Evolutionary conservation across 2,888 invertebrate species (phyloP).

Genomic region (Tenthredo scrophulariae): DNA sequence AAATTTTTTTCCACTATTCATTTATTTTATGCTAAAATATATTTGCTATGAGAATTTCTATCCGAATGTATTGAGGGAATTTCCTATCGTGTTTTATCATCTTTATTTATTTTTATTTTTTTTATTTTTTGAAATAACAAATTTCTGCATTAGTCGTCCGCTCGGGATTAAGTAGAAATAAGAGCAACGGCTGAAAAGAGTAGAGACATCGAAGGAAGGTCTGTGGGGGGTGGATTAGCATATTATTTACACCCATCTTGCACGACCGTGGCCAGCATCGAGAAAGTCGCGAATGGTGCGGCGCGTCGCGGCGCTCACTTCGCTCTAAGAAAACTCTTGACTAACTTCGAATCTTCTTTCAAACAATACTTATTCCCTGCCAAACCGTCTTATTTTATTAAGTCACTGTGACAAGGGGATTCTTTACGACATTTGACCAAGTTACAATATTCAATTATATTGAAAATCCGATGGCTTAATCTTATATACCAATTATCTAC

Average conservation of each 20-base stretch:
- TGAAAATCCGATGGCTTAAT: background rate
- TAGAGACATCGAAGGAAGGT: constrained; percentile 15
- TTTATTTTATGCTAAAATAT: background rate
- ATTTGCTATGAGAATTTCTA: background rate
- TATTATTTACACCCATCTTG: constrained; percentile 52
- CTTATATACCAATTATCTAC: background rate
- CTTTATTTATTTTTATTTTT: background rate
- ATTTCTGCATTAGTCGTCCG: constrained; percentile 36
- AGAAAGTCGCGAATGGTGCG: constrained; percentile 29
- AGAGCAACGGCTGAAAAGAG: constrained; percentile 25
- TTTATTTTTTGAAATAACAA: constrained; percentile 13
- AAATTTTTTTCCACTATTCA: background rate
- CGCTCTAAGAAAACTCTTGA: constrained; percentile 24
- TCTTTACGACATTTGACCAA: background rate
- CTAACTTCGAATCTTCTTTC: constrained; percentile 52
- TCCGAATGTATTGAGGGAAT: background rate
- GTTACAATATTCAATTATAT: background rate
- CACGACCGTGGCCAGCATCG: background rate
- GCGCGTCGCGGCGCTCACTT: constrained; percentile 16
- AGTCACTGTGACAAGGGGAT: constrained; percentile 4
- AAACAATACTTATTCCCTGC: constrained; percentile 50
- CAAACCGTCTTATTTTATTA: constrained; percentile 49
- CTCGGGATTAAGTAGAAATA: constrained; percentile 48
- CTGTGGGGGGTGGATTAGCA: constrained; percentile 44
- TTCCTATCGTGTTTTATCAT: background rate